phyloP scores from a whole-genome alignment of 2,888 invertebrate genomes.

The Leucoptera coffeella region DNA sequence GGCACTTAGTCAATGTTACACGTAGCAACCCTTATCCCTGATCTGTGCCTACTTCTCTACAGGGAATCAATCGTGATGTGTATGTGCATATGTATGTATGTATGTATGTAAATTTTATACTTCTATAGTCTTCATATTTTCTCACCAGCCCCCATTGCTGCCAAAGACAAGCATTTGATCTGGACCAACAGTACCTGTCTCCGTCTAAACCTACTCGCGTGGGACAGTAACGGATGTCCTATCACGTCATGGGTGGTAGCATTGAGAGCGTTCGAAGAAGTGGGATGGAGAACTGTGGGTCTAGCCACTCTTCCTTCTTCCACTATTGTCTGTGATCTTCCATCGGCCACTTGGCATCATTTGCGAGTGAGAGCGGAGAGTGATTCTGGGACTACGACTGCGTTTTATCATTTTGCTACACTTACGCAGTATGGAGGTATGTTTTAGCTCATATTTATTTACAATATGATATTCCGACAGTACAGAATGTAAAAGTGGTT shows the following conservation, averaged over 20 bases:
- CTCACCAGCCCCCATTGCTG: too few species aligned
- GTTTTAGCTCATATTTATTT: too few species aligned
- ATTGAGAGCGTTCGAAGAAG: conserved; percentile 45
- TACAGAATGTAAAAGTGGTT: too few species aligned
- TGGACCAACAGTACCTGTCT: conserved; percentile 73
- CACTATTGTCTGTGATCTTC: conserved; percentile 29
- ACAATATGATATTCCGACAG: too few species aligned
- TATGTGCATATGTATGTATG: too few species aligned
- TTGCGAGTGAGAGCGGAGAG: conserved; percentile 64
- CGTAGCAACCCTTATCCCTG: too few species aligned
- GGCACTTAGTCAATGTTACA: too few species aligned
- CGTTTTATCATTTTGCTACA: conserved; percentile 67
- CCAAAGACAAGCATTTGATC: conserved; percentile 70
- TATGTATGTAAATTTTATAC: too few species aligned
- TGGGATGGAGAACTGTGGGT: conserved; percentile 46
- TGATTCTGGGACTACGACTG: conserved; percentile 64
- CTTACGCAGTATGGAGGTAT: conserved; percentile 64
- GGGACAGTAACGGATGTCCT: conserved; percentile 84
- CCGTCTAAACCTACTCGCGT: conserved; percentile 70
- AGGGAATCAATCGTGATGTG: too few species aligned
- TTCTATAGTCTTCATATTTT: too few species aligned
- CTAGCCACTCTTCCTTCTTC: conserved; percentile 45
- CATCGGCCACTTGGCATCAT: conserved; percentile 65
- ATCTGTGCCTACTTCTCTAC: too few species aligned
- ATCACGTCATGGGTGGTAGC: conserved; percentile 75